Evolutionary conservation across 2,113 vertebrate genomes (phyloP).

Genomic region (Apteryx mantelli): DNA sequence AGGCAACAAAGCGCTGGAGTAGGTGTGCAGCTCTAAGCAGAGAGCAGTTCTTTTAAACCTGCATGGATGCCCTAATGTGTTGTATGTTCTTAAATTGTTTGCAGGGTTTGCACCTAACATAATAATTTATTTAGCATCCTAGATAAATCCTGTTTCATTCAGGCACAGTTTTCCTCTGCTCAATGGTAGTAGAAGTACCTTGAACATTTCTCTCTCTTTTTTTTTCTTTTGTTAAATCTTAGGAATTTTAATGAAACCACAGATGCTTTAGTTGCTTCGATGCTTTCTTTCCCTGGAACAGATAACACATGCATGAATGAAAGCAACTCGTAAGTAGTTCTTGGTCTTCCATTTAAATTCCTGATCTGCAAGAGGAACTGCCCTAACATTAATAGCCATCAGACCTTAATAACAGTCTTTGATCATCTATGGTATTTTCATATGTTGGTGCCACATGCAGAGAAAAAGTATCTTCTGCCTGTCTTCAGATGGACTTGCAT

Average conservation of each 20-base stretch:
- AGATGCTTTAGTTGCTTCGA: conserved; percentile 76
- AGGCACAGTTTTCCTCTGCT: background rate
- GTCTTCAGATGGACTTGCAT: background rate
- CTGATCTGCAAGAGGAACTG: background rate
- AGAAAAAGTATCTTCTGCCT: background rate
- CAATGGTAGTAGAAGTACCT: background rate
- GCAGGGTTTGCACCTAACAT: background rate
- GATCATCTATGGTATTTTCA: background rate
- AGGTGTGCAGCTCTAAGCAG: background rate
- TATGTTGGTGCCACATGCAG: background rate
- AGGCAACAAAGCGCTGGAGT: background rate
- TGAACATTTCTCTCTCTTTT: background rate
- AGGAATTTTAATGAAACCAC: conserved; percentile 87
- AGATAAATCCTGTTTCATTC: background rate
- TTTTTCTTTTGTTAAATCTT: conserved; percentile 16
- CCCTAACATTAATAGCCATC: background rate
- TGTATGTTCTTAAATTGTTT: background rate
- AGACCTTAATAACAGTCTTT: background rate
- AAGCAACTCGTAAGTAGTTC: conserved; percentile 76
- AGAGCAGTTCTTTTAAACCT: background rate
- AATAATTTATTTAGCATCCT: background rate
- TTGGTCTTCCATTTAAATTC: background rate
- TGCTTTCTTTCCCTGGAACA: conserved; percentile 90
- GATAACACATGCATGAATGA: conserved; percentile 84
- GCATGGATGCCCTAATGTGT: background rate